These are phyloP conservation scores for Pogonocherus hispidulus DNA, from an alignment of 2,888 invertebrate genomes.

Conservation along the genomic window DNA sequence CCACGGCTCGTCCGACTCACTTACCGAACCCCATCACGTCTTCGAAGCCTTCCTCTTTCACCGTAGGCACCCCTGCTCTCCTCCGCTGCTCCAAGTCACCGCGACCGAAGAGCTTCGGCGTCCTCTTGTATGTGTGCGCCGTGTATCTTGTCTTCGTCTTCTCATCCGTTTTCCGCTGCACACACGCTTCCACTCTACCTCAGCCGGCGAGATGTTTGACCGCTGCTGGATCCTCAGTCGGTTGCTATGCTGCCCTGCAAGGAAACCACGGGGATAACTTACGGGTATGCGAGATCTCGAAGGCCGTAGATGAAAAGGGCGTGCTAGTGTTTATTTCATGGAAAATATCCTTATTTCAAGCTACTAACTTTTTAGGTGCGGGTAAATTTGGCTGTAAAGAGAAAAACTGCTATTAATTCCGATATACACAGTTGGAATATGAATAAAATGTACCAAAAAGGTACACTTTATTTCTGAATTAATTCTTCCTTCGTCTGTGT, in stretches of 20 bases:
- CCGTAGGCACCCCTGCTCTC: background rate
- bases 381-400: too few relatives aligned
- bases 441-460: too few relatives aligned
- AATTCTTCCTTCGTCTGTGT: too few relatives aligned
- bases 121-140: constrained; percentile 25
- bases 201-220: constrained; percentile 43
- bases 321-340: too few relatives aligned
- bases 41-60: constrained; percentile 18
- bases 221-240: too few relatives aligned
- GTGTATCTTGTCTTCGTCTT: constrained; percentile 9
- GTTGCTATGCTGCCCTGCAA: constrained; percentile 44
- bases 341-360: too few relatives aligned
- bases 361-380: too few relatives aligned
- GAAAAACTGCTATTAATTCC: too few relatives aligned
- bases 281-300: background rate
- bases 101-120: constrained; percentile 37
- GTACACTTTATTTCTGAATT: too few relatives aligned
- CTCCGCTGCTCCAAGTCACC: too few relatives aligned
- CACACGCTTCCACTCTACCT: constrained; percentile 36
- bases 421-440: too few relatives aligned
- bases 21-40: background rate
- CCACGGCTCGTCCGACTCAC: background rate
- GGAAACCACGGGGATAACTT: constrained; percentile 30
- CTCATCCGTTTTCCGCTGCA: constrained; percentile 31
- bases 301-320: constrained; percentile 3